Evolutionary conservation across 2,113 vertebrate species (phyloP), one percentile per base, ranked within the genome.

Genomic region (Cyprinodon variegatus): DNA sequence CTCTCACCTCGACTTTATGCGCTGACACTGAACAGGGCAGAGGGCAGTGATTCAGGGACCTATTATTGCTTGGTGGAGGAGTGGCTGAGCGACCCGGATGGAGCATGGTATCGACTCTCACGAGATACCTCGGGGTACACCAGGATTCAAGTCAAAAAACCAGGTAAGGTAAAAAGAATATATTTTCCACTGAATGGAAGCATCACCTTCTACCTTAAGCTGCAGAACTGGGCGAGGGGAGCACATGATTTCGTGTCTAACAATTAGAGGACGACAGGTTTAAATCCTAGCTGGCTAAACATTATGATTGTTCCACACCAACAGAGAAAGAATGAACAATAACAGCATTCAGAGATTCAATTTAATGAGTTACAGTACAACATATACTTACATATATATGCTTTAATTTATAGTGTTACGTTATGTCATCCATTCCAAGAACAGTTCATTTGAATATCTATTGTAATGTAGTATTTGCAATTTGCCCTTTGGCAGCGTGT

Each of bases 61-160:
- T 99, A 99, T 93, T 99, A 98, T 91, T 99, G 98, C 92, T 94
- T 97, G 0, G 98, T 99, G 93, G 96, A 99, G 85, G 98, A 99
- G 90, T 99, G 98, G 98, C 94, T 98, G 61, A 95, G 94, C 0
- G 95, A 97, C 87, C 96, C 97, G 3, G 88, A 95, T 0, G 95
- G 96, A 9, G 77, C 68, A 60, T 98, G 97, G 97, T 98, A 98
- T 76, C 95, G 93, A 53, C 91, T 97, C 46, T 95, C 96, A 0
- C 94, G 96, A 71, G 96, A 97, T 48, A 77, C 94, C 0, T 98
- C 98, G 0, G 97, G 96, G 0, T 94, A 96, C 69, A 97, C 96
- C 0, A 94, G 96, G 81, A 96, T 99, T 84, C 93, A 93, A 0
- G 96, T 99, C 84, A 95, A 93, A 79, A 95, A 95, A 89, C 97